Conservation (phyloP, 2,797 vertebrate species). For the Malurus leucopterus region DNA sequence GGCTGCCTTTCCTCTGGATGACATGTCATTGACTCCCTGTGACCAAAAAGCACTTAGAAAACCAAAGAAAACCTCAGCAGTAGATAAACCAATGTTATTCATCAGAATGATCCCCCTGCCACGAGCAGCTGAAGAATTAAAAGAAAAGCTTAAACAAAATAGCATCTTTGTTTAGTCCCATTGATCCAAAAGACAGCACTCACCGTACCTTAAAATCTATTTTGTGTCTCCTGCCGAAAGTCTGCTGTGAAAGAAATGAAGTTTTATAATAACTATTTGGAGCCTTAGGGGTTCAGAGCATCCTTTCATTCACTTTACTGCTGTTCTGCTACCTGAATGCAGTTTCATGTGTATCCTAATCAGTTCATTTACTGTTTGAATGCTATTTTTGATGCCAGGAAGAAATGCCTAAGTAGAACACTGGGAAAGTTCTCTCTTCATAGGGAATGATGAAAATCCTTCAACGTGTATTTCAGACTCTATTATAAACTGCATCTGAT, state of each 20-base stretch:
- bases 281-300: slow-evolving; percentile 15
- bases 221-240: slow-evolving; percentile 1
- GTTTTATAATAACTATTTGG: slow-evolving; percentile 5
- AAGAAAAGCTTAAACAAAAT: neutral
- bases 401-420: neutral
- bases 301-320: neutral
- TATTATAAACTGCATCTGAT: neutral
- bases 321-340: neutral
- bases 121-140: neutral
- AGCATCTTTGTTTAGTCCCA: neutral
- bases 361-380: slow-evolving; percentile 31
- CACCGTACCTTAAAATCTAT: slow-evolving; percentile 15
- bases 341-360: slow-evolving; percentile 3
- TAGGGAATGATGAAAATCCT: slow-evolving; percentile 10
- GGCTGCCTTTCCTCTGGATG: neutral
- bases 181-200: neutral
- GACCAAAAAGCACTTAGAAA: neutral
- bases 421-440: neutral
- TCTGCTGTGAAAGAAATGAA: slow-evolving; percentile 39
- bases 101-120: rapidly evolving
- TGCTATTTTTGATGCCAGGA: neutral
- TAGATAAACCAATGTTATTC: neutral
- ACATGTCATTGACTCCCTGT: neutral
- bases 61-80: neutral
- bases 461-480: neutral